Conservation (phyloP, 2,797 vertebrate genomes). For the Melanotaenia boesemani region DNA sequence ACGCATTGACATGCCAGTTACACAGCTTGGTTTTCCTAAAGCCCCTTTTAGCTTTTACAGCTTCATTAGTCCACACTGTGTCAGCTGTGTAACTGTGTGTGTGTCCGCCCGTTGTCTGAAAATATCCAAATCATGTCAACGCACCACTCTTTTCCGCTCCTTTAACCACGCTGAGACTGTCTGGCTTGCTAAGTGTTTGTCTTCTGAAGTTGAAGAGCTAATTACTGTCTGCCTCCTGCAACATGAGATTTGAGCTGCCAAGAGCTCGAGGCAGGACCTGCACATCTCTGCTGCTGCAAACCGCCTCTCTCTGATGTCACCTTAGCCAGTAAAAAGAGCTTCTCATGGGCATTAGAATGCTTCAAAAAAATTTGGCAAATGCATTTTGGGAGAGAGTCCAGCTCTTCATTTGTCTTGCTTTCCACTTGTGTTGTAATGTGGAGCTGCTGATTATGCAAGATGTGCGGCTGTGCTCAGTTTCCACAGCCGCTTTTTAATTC, state of each 20-base stretch:
- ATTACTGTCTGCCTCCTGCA: slow-evolving; percentile 66
- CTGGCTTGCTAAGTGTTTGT: slow-evolving; percentile 60
- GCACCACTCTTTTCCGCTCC: slow-evolving; percentile 38
- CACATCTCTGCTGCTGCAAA: slow-evolving; percentile 30
- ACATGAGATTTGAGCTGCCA: slow-evolving; percentile 59
- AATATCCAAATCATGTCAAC: slow-evolving; percentile 31
- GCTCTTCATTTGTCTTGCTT: slow-evolving; percentile 34
- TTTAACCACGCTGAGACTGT: slow-evolving; percentile 47
- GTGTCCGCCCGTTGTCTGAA: slow-evolving; percentile 15
- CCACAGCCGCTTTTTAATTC: not conserved
- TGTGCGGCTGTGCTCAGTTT: not conserved
- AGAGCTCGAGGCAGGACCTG: slow-evolving; percentile 53
- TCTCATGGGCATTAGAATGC: slow-evolving; percentile 35
- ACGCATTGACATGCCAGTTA: not conserved
- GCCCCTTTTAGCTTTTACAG: slow-evolving; percentile 3
- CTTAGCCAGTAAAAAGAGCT: slow-evolving; percentile 31
- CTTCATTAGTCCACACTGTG: not conserved
- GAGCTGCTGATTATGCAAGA: slow-evolving; percentile 22
- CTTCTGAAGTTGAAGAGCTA: slow-evolving; percentile 73
- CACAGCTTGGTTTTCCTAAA: not conserved
- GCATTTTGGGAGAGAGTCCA: slow-evolving; percentile 35
- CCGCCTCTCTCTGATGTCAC: slow-evolving; percentile 41
- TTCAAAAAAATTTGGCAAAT: slow-evolving; percentile 22
- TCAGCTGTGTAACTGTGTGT: not conserved
- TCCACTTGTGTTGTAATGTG: slow-evolving; percentile 21